Evolutionary conservation across 1,140 invertebrate genomes (phyloP), one percentile per base, ranked within the genome.

Genomic region (Meloidogyne exigua): DNA sequence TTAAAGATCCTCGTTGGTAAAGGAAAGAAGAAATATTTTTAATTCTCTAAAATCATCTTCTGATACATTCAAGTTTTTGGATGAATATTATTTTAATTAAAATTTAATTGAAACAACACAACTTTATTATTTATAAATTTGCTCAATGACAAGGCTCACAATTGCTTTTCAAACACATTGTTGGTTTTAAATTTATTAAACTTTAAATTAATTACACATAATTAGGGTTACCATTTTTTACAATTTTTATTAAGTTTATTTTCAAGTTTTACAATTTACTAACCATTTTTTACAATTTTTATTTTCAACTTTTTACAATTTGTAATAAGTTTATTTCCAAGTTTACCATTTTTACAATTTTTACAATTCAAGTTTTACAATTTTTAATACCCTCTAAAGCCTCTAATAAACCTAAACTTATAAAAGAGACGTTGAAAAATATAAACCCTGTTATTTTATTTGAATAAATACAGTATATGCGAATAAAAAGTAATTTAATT

Each of bases 11-110:
- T 73, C 72, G 1, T 65, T 73, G 0, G 4, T 23, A 49, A 73
- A 65, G 32, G 32, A 73, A 25, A 36, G 65, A 32, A 62, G 72
- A 21, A 73, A 28, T 12, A 64, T 62, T 62, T 64, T 73, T 65
- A 73, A 64, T 65, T 21, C 23, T 2, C 28, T 73, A 65, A 57
- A 64, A 65, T 18, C 21, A 0, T 57, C 42, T 4, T 12, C 2
- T 23, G 42, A 62, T n/a, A 36, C 39, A 2, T 28, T 28, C 28
- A 39, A 73, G 1, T 73, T 73, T 65, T 32, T 73, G 28, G 12
- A 23, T 5, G 28, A 73, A 26, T 62, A 21, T 26, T 73, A 73
- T 73, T 65, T 63, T 57, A n/a, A n/a, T 57, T 57, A 21, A 57
- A 57, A 9, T 65, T 63, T 57, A n/a, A n/a, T 57, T 57, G 13